Evolutionary conservation across 2,888 invertebrate genomes (phyloP), one percentile per base, ranked within the genome.

Genomic region (Campoletis raptor): DNA sequence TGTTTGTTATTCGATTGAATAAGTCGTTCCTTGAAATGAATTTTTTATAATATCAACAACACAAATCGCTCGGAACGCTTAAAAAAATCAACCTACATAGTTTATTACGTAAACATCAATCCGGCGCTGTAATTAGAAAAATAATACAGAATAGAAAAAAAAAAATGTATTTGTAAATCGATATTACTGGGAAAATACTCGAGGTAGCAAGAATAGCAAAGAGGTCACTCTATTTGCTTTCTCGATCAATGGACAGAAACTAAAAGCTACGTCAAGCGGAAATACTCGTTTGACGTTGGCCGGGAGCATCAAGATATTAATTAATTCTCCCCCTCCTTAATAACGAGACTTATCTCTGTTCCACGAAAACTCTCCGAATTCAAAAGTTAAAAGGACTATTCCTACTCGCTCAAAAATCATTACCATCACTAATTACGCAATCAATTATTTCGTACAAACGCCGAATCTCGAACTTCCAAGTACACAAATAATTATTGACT

Each of bases 231-330:
- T 48, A 24, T 57, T 72, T 30, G 45, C 70, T 80, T 40, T 76
- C 57, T 30, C 76, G 76, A 77, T 82, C 76, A 57, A 82, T 77
- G 76, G 42, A 66, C 57, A 45, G 42, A 74, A 76, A 82, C 24
- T 70, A 42, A 52, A 70, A 61, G 77, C 21, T 77, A 69, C 48
- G 52, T 70, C 82, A 61, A 70, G 78, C 24, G 52, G 83, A 64
- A 83, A 66, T 70, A n/a, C 69, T 52, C 78, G 66, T 72, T 64
- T 66, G 64, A 72, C 70, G 48, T 66, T 81, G 18, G 64, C 24
- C 30, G 45, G 30, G 45, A 80, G 30, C 45, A 61, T 61, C 45
- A 45, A 74, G 42, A 36, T 21, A 74, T 66, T 42, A 66, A 81
- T 81, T 81, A 73, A n/a, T 74, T 36, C 0, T 66, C 1, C 21